These are phyloP conservation scores for Trachelus troglodyta DNA, from an alignment of 2,888 invertebrate genomes.

Conservation along the genomic window DNA sequence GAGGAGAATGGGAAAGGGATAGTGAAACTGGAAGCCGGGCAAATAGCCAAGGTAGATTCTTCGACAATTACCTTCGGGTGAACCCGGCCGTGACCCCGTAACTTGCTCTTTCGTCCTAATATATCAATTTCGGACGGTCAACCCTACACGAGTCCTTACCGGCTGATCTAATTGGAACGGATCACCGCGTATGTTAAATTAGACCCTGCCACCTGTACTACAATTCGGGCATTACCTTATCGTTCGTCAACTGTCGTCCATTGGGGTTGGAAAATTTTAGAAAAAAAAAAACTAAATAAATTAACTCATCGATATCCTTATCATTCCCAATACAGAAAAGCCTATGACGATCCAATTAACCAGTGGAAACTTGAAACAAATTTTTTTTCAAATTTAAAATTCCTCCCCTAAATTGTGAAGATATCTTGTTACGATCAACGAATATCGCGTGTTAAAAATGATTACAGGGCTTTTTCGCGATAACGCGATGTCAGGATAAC, in stretches of 20 bases:
- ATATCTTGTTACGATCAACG: not conserved
- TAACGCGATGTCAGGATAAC: not conserved
- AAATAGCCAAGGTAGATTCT: not conserved
- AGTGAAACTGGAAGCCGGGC: not conserved
- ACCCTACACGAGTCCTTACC: not conserved
- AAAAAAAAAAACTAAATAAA: too few relatives aligned
- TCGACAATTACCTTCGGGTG: not conserved
- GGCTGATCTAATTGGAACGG: conserved; percentile 1
- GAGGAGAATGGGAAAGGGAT: not conserved
- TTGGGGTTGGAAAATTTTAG: too few relatives aligned
- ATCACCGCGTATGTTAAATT: not conserved
- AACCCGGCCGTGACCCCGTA: not conserved
- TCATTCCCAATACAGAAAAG: not conserved
- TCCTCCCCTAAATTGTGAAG: rapidly evolving
- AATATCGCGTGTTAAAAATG: too few relatives aligned
- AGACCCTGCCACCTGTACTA: not conserved
- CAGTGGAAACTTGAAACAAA: not conserved
- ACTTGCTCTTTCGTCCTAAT: not conserved
- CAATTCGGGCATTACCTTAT: not conserved
- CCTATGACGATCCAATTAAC: not conserved
- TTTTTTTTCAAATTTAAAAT: not conserved
- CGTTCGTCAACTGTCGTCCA: not conserved
- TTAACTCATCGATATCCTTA: not conserved
- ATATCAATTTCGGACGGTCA: not conserved
- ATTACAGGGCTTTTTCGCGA: not conserved